Evolutionary conservation across 2,113 vertebrate species (phyloP).

Genomic region (Nansenia antarctica): DNA sequence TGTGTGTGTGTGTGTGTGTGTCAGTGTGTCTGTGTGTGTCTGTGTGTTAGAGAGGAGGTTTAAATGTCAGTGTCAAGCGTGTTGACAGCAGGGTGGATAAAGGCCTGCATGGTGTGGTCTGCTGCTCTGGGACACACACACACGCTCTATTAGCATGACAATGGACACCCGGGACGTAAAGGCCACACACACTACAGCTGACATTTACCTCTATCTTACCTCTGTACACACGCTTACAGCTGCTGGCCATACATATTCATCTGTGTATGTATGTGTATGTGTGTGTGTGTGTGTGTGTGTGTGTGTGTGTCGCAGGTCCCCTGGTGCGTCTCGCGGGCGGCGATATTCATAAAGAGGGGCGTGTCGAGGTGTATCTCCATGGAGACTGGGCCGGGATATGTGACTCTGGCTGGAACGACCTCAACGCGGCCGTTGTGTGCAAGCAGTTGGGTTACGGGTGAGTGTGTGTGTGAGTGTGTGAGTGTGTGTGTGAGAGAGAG

Average conservation of each 20-base stretch:
- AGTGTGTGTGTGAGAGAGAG: background rate
- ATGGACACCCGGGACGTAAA: constrained; percentile 9
- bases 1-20: no score
- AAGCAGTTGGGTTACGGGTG: constrained; percentile 80
- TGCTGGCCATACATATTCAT: background rate
- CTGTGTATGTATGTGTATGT: background rate
- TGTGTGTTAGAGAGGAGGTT: constrained; percentile 10
- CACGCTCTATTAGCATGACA: constrained; percentile 55
- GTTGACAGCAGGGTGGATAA: constrained; percentile 42
- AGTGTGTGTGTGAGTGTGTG: background rate
- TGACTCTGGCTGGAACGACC: constrained; percentile 78
- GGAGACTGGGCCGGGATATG: constrained; percentile 82
- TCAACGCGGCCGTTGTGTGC: constrained; percentile 77
- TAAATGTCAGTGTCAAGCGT: constrained; percentile 46
- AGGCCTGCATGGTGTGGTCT: constrained; percentile 15
- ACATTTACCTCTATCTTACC: constrained; percentile 47
- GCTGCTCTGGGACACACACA: no score
- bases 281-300: constrained; percentile 41
- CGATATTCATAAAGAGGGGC: constrained; percentile 72
- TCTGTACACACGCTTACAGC: background rate
- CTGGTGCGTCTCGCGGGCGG: constrained; percentile 75
- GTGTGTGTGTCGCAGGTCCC: constrained; percentile 57
- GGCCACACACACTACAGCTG: constrained; percentile 23
- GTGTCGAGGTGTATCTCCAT: constrained; percentile 79
- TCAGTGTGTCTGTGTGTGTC: no score